Percentiles rank a stretch among this genome's conserved stretches.
Evolutionary conservation across 1,140 invertebrate species (phyloP).

Genomic region (Leucophenga varia): DNA sequence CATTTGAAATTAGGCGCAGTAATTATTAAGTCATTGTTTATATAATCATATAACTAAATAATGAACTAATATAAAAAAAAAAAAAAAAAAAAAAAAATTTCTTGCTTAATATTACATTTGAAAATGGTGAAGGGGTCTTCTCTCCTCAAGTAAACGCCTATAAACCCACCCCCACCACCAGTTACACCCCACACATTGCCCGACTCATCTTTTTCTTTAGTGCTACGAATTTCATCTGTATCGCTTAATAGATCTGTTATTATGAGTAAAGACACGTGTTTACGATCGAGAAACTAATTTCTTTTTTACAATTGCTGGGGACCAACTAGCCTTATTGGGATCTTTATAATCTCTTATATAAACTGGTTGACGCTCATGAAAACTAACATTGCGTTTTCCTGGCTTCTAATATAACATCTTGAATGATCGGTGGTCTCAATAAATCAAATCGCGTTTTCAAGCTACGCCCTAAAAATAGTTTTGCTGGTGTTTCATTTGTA

Average conservation of each 20-base stretch:
- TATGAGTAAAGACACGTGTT: constrained; percentile 1
- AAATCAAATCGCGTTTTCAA: constrained; percentile 5
- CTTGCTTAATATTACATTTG: too few species aligned
- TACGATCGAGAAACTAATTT: not conserved
- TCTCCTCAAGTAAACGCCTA: too few species aligned
- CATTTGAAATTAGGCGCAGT: too few species aligned
- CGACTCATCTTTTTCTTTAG: too few species aligned
- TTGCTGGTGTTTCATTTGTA: constrained; percentile 1
- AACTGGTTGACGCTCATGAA: not conserved
- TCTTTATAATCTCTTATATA: constrained; percentile 7
- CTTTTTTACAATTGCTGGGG: not conserved
- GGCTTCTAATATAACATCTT: not conserved
- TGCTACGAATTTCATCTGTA: too few species aligned
- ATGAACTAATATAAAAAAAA: too few species aligned
- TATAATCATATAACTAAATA: too few species aligned
- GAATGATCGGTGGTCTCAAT: constrained; percentile 1
- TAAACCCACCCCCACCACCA: too few species aligned
- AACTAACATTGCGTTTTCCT: constrained; percentile 1
- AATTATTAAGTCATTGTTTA: too few species aligned
- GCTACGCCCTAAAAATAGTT: not conserved
- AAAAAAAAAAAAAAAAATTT: too few species aligned
- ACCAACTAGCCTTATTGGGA: constrained; percentile 6
- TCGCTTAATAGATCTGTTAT: constrained; percentile 3
- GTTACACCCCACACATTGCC: too few species aligned
- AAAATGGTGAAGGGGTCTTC: too few species aligned